Evolutionary conservation across 2,888 invertebrate species (phyloP).

Genomic region (Malthinus seriepunctatus): DNA sequence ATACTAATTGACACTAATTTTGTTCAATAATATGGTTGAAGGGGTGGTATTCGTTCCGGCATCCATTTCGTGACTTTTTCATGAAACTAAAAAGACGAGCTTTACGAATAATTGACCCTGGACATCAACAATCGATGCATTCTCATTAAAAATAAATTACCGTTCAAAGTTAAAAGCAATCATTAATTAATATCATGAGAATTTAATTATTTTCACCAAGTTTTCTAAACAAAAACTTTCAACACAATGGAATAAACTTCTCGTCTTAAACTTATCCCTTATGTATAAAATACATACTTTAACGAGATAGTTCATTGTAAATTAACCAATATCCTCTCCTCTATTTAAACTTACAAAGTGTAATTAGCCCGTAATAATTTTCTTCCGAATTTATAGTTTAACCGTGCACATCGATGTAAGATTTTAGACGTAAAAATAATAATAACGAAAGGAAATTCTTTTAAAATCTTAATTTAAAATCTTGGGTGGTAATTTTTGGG

Average conservation of each 20-base stretch:
- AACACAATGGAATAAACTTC: slow-evolving; percentile 15
- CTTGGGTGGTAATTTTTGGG: slow-evolving; percentile 28
- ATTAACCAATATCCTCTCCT: slow-evolving; percentile 19
- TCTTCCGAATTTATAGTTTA: slow-evolving; percentile 6
- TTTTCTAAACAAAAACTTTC: slow-evolving; percentile 12
- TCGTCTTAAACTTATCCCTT: neutral
- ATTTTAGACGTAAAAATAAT: slow-evolving; percentile 1
- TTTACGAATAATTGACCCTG: no score
- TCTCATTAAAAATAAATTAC: neutral
- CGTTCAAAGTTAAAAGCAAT: neutral
- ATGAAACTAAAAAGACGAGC: no score
- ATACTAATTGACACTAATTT: no score
- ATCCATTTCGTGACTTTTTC: no score
- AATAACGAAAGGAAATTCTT: slow-evolving; percentile 24
- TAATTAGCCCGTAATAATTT: slow-evolving; percentile 16
- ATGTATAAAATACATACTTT: neutral
- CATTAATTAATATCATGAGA: slow-evolving; percentile 15
- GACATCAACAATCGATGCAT: neutral
- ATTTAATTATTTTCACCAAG: slow-evolving; percentile 10
- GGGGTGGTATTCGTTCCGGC: no score
- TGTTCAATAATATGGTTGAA: no score
- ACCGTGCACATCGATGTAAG: slow-evolving; percentile 13
- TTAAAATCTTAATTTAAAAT: slow-evolving; percentile 23
- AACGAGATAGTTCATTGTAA: slow-evolving; percentile 19
- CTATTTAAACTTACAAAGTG: slow-evolving; percentile 10